These are phyloP conservation scores for Anastrepha ludens DNA, from an alignment of 1,140 invertebrate species.

Conservation along the genomic window DNA sequence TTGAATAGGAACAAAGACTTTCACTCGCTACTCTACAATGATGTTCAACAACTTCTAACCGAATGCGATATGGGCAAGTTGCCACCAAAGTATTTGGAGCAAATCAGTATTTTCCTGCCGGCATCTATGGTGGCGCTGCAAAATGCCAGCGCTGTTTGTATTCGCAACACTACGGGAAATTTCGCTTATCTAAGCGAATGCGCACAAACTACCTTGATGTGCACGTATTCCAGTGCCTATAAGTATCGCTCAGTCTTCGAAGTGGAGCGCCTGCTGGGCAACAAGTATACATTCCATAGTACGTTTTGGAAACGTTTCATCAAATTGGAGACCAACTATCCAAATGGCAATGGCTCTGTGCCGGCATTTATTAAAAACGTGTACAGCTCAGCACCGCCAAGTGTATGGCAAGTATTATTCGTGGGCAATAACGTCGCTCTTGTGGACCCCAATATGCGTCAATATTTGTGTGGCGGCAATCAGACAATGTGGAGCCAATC, in stretches of 20 bases:
- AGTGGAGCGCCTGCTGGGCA: constrained; percentile 52
- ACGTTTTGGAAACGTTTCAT: constrained; percentile 67
- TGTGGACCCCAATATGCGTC: constrained; percentile 59
- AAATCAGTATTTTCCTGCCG: neutral
- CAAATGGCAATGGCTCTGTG: constrained; percentile 46
- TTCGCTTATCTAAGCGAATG: constrained; percentile 66
- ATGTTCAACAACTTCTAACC: constrained; percentile 11
- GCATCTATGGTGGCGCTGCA: constrained; percentile 9
- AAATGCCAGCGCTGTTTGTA: constrained; percentile 60
- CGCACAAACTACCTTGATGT: constrained; percentile 66
- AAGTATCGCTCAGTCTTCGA: constrained; percentile 60
- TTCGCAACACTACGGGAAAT: constrained; percentile 61
- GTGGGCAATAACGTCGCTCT: constrained; percentile 59
- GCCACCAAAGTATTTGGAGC: neutral
- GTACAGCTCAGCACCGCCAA: constrained; percentile 59
- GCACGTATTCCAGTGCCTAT: constrained; percentile 60
- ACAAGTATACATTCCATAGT: constrained; percentile 50
- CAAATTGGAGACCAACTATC: constrained; percentile 54
- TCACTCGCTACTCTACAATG: neutral
- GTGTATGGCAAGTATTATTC: constrained; percentile 61
- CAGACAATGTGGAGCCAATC: constrained; percentile 61
- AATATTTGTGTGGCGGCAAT: constrained; percentile 64
- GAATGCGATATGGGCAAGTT: neutral
- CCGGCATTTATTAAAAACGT: constrained; percentile 65
- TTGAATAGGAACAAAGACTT: neutral